phyloP scores from a whole-genome alignment of 2,797 vertebrate species.

The Hapalemur alaotrensis region DNA sequence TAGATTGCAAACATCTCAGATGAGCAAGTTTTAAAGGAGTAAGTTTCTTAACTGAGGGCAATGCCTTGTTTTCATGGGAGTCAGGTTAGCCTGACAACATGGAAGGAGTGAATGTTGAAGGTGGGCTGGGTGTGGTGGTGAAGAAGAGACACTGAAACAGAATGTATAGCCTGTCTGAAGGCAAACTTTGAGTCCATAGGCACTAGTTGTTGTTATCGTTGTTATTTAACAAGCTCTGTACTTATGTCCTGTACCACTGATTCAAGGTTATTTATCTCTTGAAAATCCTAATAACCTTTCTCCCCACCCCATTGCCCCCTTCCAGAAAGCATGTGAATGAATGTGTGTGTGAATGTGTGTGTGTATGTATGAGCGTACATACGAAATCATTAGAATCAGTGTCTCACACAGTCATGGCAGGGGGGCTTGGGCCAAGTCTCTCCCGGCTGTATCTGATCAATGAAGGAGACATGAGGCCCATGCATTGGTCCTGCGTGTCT shows the following conservation, averaged over 20 bases:
- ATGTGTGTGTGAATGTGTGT: neutral
- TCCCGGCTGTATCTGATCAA: conserved; percentile 51
- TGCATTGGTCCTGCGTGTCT: conserved; percentile 34
- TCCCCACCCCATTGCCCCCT: too few relatives aligned
- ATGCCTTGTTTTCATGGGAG: neutral
- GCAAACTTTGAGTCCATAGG: neutral
- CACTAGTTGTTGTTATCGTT: neutral
- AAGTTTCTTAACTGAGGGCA: neutral
- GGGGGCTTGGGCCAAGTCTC: neutral
- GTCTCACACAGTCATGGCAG: neutral
- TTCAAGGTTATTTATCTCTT: neutral
- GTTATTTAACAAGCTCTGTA: neutral
- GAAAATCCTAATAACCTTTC: neutral
- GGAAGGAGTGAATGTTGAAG: neutral
- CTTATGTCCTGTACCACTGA: neutral
- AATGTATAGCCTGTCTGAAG: too few relatives aligned
- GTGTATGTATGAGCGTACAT: neutral
- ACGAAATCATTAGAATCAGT: neutral
- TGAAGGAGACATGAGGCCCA: neutral
- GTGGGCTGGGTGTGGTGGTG: neutral
- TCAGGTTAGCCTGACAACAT: neutral
- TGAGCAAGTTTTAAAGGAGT: neutral
- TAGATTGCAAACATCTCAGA: neutral
- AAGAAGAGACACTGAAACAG: neutral
- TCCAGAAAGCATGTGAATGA: neutral